Evolutionary conservation across 2,888 invertebrate genomes (phyloP), one percentile per base, ranked within the genome.

Genomic region (Frankliniella fusca): DNA sequence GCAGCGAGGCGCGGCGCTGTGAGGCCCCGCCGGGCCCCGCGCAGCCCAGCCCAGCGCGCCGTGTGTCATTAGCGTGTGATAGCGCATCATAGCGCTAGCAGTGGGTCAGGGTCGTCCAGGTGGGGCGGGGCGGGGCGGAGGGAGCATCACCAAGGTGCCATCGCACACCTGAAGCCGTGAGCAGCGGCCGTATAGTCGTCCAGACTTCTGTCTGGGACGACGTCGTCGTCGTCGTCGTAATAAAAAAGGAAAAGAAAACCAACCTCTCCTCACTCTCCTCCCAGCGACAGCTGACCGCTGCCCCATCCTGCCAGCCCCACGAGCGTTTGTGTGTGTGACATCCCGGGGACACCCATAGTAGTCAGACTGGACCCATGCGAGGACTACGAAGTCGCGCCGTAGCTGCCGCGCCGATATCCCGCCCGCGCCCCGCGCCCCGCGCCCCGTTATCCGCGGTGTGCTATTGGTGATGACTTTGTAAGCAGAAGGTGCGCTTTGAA

Each of bases 1-100:
- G 38, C 38, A 5, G 38, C 38, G 38, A 2, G 38, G 38, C 38
- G 38, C 38, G 38, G 38, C 38, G 38, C 38, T n/a, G n/a, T n/a
- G n/a, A n/a, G n/a, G n/a, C n/a, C n/a, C n/a, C n/a, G n/a, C n/a
- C n/a, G n/a, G n/a, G n/a, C n/a, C n/a, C n/a, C n/a, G n/a, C n/a
- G n/a, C n/a, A n/a, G n/a, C n/a, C n/a, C n/a, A n/a, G n/a, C n/a
- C n/a, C n/a, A 7, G 70, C 70, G 27, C 27, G 27, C 10, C 70
- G 70, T 27, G 27, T 76, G 70, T 76, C 27, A 76, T 76, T 76
- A 76, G 70, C 70, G 70, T 76, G 70, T 76, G 70, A 76, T 76
- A 76, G 70, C 70, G 27, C 23, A 54, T 54, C 54, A 10, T 12
- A 12, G 23, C 70, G 12, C 23, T 27, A 76, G 70, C 70, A 23